phyloP scores from a whole-genome alignment of 2,888 invertebrate genomes.

The Drosophila tanythrix region DNA sequence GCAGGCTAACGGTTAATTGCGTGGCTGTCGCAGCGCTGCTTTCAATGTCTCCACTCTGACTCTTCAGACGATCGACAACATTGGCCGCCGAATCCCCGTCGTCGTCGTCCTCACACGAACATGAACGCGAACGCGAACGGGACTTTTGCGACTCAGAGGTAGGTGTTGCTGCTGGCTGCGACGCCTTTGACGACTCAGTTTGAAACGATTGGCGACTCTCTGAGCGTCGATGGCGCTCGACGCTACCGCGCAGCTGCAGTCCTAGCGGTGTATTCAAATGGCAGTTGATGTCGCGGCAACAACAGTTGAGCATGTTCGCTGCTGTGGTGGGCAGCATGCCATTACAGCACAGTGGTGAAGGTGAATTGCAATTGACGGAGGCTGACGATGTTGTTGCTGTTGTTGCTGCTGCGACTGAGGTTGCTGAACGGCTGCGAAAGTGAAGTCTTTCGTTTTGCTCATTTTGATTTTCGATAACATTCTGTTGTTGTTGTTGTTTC shows the following conservation, averaged over 20 bases:
- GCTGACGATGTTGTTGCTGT: conserved; percentile 18
- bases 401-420: conserved; percentile 42
- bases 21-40: conserved; percentile 8
- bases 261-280: conserved; percentile 70
- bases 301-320: conserved; percentile 70
- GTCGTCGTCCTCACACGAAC: conserved; percentile 51
- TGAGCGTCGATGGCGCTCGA: conserved; percentile 56
- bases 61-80: conserved; percentile 34
- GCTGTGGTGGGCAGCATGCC: conserved; percentile 60
- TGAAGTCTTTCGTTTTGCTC: conserved; percentile 84
- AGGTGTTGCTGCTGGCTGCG: conserved; percentile 46
- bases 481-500: conserved; percentile 61
- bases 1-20: conserved; percentile 87
- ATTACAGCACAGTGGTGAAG: conserved; percentile 77
- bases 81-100: conserved; percentile 6
- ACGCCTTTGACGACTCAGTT: conserved; percentile 41
- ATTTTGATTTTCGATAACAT: conserved; percentile 55
- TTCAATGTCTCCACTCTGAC: conserved; percentile 15
- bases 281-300: conserved; percentile 81
- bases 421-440: conserved; percentile 72
- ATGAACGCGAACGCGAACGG: conserved; percentile 49
- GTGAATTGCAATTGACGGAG: conserved; percentile 53
- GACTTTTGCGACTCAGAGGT: conserved; percentile 35
- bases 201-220: conserved; percentile 68
- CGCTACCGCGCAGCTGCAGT: conserved; percentile 62